These are phyloP conservation scores for Habrosyne pyritoides DNA, from an alignment of 2,888 invertebrate genomes.

Conservation along the genomic window DNA sequence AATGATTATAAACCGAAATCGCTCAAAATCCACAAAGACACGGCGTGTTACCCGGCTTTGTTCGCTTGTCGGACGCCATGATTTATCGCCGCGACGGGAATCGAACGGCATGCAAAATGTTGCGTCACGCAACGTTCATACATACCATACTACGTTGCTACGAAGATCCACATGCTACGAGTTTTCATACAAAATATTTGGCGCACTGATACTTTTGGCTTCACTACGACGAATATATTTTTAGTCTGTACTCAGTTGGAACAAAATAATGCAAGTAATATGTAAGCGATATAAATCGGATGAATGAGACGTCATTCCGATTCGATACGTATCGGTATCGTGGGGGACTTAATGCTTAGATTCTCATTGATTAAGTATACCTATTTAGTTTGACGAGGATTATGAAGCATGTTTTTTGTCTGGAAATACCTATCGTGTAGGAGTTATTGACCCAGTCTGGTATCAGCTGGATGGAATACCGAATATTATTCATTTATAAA, in stretches of 20 bases:
- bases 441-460: slow-evolving; percentile 8
- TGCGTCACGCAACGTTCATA: slow-evolving; percentile 68
- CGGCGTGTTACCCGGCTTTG: slow-evolving; percentile 81
- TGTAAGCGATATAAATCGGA: slow-evolving; percentile 70
- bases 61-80: slow-evolving; percentile 70
- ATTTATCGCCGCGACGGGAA: slow-evolving; percentile 65
- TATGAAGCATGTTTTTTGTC: slow-evolving; percentile 41
- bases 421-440: slow-evolving; percentile 22
- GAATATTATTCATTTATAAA: too few relatives aligned
- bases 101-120: slow-evolving; percentile 76
- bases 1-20: slow-evolving; percentile 79
- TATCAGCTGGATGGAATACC: slow-evolving; percentile 8
- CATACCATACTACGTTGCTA: slow-evolving; percentile 28
- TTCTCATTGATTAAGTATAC: slow-evolving; percentile 75
- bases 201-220: slow-evolving; percentile 22
- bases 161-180: slow-evolving; percentile 41
- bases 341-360: slow-evolving; percentile 69
- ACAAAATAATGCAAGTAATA: slow-evolving; percentile 38
- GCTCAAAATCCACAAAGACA: slow-evolving; percentile 80
- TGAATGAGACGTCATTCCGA: slow-evolving; percentile 80
- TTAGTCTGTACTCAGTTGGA: slow-evolving; percentile 35
- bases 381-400: slow-evolving; percentile 69
- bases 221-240: slow-evolving; percentile 4
- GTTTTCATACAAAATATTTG: slow-evolving; percentile 8
- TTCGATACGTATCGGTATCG: slow-evolving; percentile 73